phyloP scores from a whole-genome alignment of 2,888 invertebrate genomes.

The Metallyticus violacea region DNA sequence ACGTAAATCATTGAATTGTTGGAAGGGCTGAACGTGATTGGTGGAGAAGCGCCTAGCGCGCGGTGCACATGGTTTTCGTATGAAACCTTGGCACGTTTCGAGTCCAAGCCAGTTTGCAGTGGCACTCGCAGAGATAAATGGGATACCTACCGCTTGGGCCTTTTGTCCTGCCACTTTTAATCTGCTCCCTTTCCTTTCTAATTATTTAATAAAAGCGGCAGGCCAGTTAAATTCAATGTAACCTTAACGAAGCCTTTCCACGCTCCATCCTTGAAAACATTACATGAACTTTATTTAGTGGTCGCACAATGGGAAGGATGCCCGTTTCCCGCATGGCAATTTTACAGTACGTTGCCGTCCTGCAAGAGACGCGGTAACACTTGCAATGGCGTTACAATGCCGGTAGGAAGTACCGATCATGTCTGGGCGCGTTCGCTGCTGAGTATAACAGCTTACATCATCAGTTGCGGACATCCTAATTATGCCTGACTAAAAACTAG shows the following conservation, averaged over 20 bases:
- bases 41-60: neutral
- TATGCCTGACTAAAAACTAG: too few relatives aligned
- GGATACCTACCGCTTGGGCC: neutral
- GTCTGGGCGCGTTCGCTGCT: neutral
- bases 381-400: neutral
- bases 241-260: neutral
- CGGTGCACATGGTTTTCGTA: neutral
- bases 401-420: neutral
- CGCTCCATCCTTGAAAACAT: neutral
- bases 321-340: neutral
- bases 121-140: neutral
- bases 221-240: neutral
- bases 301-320: neutral
- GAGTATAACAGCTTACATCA: too few relatives aligned
- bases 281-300: neutral
- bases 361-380: neutral
- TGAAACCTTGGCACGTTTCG: neutral
- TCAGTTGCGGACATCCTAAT: too few relatives aligned
- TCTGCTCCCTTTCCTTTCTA: neutral
- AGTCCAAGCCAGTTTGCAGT: neutral
- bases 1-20: too few relatives aligned
- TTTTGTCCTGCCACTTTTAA: neutral
- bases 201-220: neutral
- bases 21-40: too few relatives aligned
- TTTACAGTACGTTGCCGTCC: neutral